Percentiles rank a stretch among this genome's conserved stretches.
Evolutionary conservation across 2,888 invertebrate genomes (phyloP).

Genomic region (Leucoptera coffeella): DNA sequence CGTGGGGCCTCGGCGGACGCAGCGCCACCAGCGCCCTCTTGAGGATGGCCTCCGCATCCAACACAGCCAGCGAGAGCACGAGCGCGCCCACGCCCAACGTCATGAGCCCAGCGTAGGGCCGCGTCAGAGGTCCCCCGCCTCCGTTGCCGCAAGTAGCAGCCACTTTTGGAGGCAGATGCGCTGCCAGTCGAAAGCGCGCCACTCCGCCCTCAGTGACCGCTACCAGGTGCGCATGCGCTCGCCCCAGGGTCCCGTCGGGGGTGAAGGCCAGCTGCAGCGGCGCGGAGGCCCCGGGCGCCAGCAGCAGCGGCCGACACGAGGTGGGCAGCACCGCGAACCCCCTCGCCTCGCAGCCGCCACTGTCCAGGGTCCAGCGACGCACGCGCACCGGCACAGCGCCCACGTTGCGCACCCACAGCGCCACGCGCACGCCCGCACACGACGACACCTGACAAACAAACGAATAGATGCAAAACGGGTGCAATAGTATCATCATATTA

Average conservation of each 20-base stretch:
- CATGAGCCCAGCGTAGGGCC: conserved; percentile 7
- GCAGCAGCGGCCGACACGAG: conserved; percentile 22
- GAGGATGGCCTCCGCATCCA: conserved; percentile 16
- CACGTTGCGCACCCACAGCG: conserved; percentile 61
- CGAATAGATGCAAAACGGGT: too few relatives aligned
- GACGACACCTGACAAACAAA: conserved; percentile 4
- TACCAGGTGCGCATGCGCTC: conserved; percentile 13
- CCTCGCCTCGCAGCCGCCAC: conserved; percentile 19
- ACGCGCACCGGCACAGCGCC: conserved; percentile 82
- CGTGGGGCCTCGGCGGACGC: conserved; percentile 14
- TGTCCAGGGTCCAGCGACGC: conserved; percentile 20
- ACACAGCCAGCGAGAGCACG: conserved; percentile 42
- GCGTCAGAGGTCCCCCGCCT: conserved; percentile 9
- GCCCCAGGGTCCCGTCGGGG: conserved; percentile 26
- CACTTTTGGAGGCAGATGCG: conserved; percentile 16
- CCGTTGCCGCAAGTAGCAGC: too few relatives aligned
- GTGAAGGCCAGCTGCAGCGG: conserved; percentile 16
- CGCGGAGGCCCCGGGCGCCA: conserved; percentile 23
- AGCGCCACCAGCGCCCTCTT: conserved; percentile 20
- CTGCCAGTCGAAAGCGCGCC: conserved; percentile 15
- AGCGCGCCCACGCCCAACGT: conserved; percentile 49
- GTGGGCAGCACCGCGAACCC: conserved; percentile 25
- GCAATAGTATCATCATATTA: too few relatives aligned
- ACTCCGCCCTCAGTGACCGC: conserved; percentile 14
- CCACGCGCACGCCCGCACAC: conserved; percentile 21